Evolutionary conservation across 1,140 invertebrate species (phyloP), one percentile per base, ranked within the genome.

Genomic region (Branchinecta lindahli): DNA sequence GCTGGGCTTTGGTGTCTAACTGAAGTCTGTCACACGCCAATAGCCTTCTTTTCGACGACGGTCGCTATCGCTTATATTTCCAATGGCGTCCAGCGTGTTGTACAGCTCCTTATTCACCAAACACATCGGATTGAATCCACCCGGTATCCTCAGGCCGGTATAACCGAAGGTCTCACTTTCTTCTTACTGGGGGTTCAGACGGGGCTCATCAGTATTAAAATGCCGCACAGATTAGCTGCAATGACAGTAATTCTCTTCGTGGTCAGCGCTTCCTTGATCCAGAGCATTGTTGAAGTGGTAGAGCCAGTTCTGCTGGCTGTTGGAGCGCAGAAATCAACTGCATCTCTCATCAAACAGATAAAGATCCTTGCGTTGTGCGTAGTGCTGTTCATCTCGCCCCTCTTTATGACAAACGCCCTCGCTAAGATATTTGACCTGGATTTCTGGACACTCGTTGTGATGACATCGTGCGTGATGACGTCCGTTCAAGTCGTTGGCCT

Each of bases 101-200:
- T 81, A 0, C 80, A 81, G 72, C 73, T 81, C 5, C 81, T 79
- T 70, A 74, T 83, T 12, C 78, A 80, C 73, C 81, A 80, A 3
- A 77, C 77, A 45, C 73, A 77, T 68, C 78, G 76, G 46, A 73
- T 76, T 68, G 72, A 74, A 44, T 75, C 76, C 9, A 79, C 78
- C 33, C 76, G 79, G 72, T 79, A 81, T 70, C 74, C 77, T n/a
- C 79, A 82, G 69, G 76, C 80, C 65, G 84, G 84, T 5, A 81
- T 82, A 78, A 82, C 82, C 8, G 83, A 85, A 75, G 83, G 83
- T n/a, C 76, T 83, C 20, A 84, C 82, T 0, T 80, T 84, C 77
- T 75, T 83, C 21, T 74, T 85, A 0, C 78, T 85, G 10, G 81
- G 82, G n/a, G 70, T 82, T 15, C 83, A 84, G 76, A 83, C 83